These are phyloP conservation scores for Synodontis membranacea DNA, from an alignment of 2,113 vertebrate species.

Conservation along the genomic window DNA sequence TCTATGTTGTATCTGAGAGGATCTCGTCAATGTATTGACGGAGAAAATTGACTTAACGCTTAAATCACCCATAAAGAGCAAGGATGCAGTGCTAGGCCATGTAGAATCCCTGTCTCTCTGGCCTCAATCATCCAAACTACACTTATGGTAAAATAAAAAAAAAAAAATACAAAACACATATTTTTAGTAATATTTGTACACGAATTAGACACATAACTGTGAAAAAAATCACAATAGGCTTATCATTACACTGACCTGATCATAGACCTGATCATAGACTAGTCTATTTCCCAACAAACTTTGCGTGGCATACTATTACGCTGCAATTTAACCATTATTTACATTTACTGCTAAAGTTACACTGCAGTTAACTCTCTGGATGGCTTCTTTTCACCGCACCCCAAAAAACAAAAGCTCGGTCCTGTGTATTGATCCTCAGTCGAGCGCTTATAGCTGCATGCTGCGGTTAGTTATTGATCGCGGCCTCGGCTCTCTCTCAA, in stretches of 20 bases:
- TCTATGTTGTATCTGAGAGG: conserved; percentile 4
- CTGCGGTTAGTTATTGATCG: conserved; percentile 79
- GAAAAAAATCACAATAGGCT: background rate
- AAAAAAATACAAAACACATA: background rate
- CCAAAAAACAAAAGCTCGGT: conserved; percentile 75
- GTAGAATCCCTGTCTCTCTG: conserved; percentile 2
- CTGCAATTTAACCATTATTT: background rate
- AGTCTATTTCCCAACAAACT: background rate
- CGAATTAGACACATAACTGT: background rate
- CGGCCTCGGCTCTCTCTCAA: conserved; percentile 55
- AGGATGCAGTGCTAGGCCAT: background rate
- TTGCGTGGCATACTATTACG: background rate
- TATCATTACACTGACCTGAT: background rate
- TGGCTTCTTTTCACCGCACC: conserved; percentile 73
- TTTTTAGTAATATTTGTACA: background rate
- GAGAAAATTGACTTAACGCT: conserved; percentile 27
- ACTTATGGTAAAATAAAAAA: background rate
- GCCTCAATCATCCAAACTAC: background rate
- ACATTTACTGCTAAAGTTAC: conserved; percentile 20
- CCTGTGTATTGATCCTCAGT: conserved; percentile 66
- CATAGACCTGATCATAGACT: background rate
- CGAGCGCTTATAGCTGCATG: conserved; percentile 71
- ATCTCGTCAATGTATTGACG: conserved; percentile 36
- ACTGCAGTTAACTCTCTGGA: conserved; percentile 24
- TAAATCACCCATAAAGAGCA: conserved; percentile 26